Evolutionary conservation across 2,888 invertebrate genomes (phyloP).

Genomic region (Plagiodera versicolora): DNA sequence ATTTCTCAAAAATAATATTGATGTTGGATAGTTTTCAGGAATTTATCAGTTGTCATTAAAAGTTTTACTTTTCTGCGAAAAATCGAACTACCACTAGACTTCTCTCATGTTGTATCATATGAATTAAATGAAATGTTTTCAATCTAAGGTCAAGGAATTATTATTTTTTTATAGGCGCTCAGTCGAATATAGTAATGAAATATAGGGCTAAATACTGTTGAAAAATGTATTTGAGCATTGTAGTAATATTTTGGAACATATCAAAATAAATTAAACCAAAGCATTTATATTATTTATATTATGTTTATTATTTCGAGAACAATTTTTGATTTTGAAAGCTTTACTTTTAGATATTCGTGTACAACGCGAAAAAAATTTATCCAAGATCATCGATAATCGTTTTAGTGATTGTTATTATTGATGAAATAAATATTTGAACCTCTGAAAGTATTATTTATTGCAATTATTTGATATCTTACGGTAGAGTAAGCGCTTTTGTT

Average conservation of each 20-base stretch:
- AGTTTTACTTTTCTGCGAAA: no score
- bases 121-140: no score
- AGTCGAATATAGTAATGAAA: no score
- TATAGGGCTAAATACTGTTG: neutral
- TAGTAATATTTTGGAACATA: neutral
- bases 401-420: neutral
- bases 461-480: conserved; percentile 22
- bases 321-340: neutral
- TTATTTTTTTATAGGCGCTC: no score
- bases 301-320: neutral
- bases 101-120: no score
- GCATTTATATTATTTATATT: neutral
- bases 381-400: neutral
- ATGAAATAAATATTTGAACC: conserved; percentile 14
- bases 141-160: no score
- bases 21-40: no score
- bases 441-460: conserved; percentile 28
- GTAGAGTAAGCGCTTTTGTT: neutral
- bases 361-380: neutral
- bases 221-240: neutral
- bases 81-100: no score
- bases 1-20: no score
- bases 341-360: neutral
- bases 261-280: neutral
- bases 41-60: no score